Base-by-base conservation (phyloP, 2,888 invertebrate species). In the Celastrina argiolus region DNA sequence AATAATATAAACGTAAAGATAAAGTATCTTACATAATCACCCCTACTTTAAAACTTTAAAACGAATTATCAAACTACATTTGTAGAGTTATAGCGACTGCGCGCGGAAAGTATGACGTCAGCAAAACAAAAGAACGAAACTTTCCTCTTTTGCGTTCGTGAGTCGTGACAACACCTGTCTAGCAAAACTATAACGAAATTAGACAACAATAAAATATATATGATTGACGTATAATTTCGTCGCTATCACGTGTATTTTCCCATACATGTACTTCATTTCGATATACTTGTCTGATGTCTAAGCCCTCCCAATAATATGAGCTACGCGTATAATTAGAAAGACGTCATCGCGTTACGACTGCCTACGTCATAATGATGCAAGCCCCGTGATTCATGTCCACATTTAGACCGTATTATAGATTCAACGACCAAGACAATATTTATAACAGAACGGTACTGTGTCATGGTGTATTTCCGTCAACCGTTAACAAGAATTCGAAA, bases 391-490 rank as follows among this genome's bases (percentile, higher is more conserved):
- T 51, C 51, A 51, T 22, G 22, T 22, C 51, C 51, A 51, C 51
- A 51, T 51, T 51, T 51, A 51, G 51, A 51, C 45, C 51, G 51
- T 22, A 18, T 45, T 45, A 45, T 18, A 45, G 8, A 45, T 45
- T 45, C 45, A 45, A 45, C 42, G 7, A 16, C 18, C 31, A 31
- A 36, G 26, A 51, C 51, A 51, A 22, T 31, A 31, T 31, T 31
- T 31, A 31, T 4, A 16, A 26, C 12, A 22, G 22, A 51, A 51
- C 51, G 22, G 51, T 26, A 26, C 8, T 22, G 51, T 22, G 51
- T 51, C 51, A 51, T 51, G 12, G 14, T 51, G 18, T 51, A 51
- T 51, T 51, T 51, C 22, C 22, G 51, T 51, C 51, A 51, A 22
- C 51, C 51, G 51, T 26, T 51, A 51, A 51, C 51, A 22, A 51